Evolutionary conservation across 2,888 invertebrate genomes (phyloP).

Genomic region (Chrysotoxum bicinctum): DNA sequence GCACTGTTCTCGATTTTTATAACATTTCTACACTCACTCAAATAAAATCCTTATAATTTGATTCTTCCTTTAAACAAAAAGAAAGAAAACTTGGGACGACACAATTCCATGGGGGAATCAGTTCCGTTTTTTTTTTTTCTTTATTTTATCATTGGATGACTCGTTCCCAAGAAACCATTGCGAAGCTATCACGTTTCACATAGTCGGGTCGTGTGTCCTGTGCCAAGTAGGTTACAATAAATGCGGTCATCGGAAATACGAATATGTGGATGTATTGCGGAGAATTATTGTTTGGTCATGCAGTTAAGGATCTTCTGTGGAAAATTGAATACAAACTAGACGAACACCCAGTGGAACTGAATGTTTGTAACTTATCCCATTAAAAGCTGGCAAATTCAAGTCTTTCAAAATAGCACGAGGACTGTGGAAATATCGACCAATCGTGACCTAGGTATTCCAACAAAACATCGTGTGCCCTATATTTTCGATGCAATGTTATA

Average conservation of each 20-base stretch:
- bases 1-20: constrained; percentile 33
- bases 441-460: too few species aligned
- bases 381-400: not conserved
- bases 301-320: not conserved
- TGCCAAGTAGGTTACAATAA: constrained; percentile 60
- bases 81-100: constrained; percentile 15
- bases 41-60: not conserved
- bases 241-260: constrained; percentile 6
- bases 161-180: not conserved
- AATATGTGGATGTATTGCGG: not conserved
- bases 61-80: constrained; percentile 26
- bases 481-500: too few species aligned
- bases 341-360: not conserved
- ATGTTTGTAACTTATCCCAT: not conserved
- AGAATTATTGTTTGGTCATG: not conserved
- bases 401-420: not conserved
- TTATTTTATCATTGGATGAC: not conserved
- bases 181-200: constrained; percentile 5
- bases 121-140: not conserved
- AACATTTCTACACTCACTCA: constrained; percentile 11
- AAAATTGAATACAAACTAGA: not conserved
- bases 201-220: constrained; percentile 32
- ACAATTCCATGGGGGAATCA: constrained; percentile 35
- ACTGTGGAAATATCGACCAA: too few species aligned
- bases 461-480: too few species aligned